These are phyloP conservation scores for Crotalus horridus DNA, from an alignment of 2,113 vertebrate species.

Conservation along the genomic window DNA sequence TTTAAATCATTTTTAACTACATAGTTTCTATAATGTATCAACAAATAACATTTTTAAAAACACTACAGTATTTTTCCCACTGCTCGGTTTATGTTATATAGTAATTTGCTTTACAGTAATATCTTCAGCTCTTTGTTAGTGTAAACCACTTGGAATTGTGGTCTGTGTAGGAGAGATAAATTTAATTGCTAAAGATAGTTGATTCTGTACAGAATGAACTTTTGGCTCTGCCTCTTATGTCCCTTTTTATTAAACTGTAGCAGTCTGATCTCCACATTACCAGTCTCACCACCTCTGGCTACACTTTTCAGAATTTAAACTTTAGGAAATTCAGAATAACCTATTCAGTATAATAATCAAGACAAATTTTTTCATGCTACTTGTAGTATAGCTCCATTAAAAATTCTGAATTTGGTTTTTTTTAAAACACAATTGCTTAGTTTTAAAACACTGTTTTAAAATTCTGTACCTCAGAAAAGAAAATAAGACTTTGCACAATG, in stretches of 20 bases:
- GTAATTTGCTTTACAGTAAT: neutral
- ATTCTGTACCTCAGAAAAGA: neutral
- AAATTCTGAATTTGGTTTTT: neutral
- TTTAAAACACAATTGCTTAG: neutral
- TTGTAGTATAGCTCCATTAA: neutral
- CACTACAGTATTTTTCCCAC: neutral
- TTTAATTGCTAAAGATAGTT: neutral
- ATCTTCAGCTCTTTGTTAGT: neutral
- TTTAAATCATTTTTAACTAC: neutral
- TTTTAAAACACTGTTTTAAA: neutral
- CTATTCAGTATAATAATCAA: neutral
- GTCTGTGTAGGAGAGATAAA: neutral
- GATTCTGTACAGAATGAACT: neutral
- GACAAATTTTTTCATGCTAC: neutral
- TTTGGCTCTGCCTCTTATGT: neutral
- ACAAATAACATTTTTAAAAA: neutral
- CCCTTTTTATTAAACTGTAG: neutral
- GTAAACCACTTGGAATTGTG: neutral
- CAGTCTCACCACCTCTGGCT: neutral
- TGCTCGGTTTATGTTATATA: neutral
- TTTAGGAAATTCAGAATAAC: neutral
- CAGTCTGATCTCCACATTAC: neutral
- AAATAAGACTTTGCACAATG: neutral
- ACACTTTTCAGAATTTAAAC: neutral
- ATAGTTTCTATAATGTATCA: neutral